Evolutionary conservation across 2,113 vertebrate genomes (phyloP).

Genomic region (Piliocolobus tephrosceles): DNA sequence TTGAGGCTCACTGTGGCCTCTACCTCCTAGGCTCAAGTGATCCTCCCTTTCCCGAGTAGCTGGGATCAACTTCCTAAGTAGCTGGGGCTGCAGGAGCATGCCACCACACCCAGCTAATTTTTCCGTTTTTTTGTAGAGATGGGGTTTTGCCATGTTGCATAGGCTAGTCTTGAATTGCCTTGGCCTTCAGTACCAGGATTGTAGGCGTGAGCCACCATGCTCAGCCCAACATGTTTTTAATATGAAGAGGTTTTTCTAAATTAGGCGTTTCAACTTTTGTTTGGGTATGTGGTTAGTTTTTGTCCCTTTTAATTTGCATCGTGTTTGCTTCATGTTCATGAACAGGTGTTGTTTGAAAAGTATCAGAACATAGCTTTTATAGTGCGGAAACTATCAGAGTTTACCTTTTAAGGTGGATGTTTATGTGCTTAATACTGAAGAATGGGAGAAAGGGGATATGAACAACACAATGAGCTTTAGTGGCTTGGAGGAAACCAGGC

Average conservation of each 20-base stretch:
- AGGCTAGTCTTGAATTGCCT: too few species aligned
- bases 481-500: neutral
- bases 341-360: constrained; percentile 13
- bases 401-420: neutral
- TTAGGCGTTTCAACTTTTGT: neutral
- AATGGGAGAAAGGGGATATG: neutral
- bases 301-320: constrained; percentile 9
- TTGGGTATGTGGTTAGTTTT: neutral
- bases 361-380: neutral
- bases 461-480: neutral
- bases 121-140: too few species aligned
- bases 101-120: too few species aligned
- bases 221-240: neutral
- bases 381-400: neutral
- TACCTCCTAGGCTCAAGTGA: too few species aligned
- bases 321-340: constrained; percentile 30
- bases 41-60: too few species aligned
- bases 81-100: too few species aligned
- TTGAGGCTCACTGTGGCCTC: too few species aligned
- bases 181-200: too few species aligned
- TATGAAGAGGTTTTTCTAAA: neutral
- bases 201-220: neutral
- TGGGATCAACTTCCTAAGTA: too few species aligned
- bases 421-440: neutral
- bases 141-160: too few species aligned